Base-by-base conservation (phyloP, 2,888 invertebrate genomes). In the Mesoligia furuncula region DNA sequence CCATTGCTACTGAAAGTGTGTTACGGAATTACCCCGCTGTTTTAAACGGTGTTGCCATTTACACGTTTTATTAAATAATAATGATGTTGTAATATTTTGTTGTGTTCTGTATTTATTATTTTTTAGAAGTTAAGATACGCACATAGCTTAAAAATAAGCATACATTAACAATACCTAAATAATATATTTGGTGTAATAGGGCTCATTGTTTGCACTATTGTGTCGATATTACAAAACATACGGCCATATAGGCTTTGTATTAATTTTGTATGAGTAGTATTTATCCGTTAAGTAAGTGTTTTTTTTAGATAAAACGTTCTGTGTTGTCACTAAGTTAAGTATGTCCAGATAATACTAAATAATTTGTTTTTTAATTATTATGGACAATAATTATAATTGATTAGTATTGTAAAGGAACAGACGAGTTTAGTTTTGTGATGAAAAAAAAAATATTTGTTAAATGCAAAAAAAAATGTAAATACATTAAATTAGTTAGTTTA, bases 331-430 rank as follows among this genome's bases (percentile, higher is more conserved):
- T 65, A 51, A 48, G 13, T 61, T 59, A 66, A 9, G 27, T 67
- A 27, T 76, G 70, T 83, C 83, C 67, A 76, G 13, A 68, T 59
- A 48, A 61, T 77, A 54, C 39, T 7, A 27, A 27, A 31, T 59
- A 31, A 73, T 48, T 69, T 78, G 20, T 65, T 69, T 68, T 83
- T n/a, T 11, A 81, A 80, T 75, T 72, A 64, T 72, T 76, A 74
- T 64, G 66, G 84, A 85, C 84, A 85, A 84, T 84, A 84, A 84
- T 67, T 85, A 70, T 65, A 72, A 81, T 72, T 59, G 8, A 65
- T 71, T 67, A 85, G 68, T 71, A 48, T 68, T 74, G 13, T 62
- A 62, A 75, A 65, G 54, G 27, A 77, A 64, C 27, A 39, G 59
- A 68, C 24, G 62, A 73, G 83, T 81, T 82, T 72, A 62, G 70